Base-by-base conservation (phyloP, 1,140 invertebrate species). In the Diachasma alloeum region DNA sequence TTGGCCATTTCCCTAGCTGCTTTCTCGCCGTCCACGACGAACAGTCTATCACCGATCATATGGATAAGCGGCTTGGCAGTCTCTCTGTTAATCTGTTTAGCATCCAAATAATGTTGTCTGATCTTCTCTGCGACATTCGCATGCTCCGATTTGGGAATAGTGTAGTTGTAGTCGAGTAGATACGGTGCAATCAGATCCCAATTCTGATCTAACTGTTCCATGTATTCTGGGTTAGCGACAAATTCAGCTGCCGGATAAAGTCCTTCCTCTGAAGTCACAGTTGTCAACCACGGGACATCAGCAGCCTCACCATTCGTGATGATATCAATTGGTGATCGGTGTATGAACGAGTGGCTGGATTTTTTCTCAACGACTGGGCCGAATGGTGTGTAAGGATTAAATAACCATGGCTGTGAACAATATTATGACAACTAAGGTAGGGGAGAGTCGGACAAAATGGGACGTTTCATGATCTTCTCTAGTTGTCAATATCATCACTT, bases 81-180 rank as follows among this genome's bases (percentile, higher is more conserved):
- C 17, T 22, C 42, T 63, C 36, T 79, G 6, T 87, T 79, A 37
- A 93, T 88, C 0, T 88, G 81, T 74, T 91, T 90, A 0, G 87
- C 82, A 13, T 85, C 89, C 19, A 93, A 83, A 79, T 94, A 94
- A 78, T 90, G 88, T 36, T 91, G 79, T 78, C 90, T 92, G 48
- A 93, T 92, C 80, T 91, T 88, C 13, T 81, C 81, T 0, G 91
- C 88, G 1, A 91, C 87, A 36, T 86, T 82, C 0, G 80, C 69
- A 5, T 91, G 89, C 19, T 85, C 83, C 8, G 86, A 80, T 17
- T 83, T 78, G 0, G 91, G 89, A 10, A 93, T 76, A 0, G 92
- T 93, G 78, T 93, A 90, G 76, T 93, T 92, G 79, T 90, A 93
- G 79, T 93, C 92, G 9, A 93, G 90, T 5, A 92, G 87, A 78